Evolutionary conservation across 2,113 vertebrate species (phyloP).

Genomic region (Prunella himalayana): DNA sequence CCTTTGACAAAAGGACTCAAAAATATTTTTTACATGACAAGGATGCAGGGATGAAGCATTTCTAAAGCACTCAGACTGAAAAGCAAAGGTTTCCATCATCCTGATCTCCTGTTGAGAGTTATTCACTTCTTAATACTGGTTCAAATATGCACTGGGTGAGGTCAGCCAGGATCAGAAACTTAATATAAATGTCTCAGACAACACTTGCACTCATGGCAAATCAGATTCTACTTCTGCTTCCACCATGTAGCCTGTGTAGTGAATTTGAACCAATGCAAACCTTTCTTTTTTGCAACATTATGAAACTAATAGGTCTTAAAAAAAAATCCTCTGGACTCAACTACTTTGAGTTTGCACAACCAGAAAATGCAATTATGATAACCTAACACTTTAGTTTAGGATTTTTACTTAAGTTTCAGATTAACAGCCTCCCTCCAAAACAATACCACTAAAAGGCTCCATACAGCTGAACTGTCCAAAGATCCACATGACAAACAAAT

Average conservation of each 20-base stretch:
- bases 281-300: background rate
- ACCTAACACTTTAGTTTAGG: background rate
- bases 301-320: background rate
- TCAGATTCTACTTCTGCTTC: background rate
- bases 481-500: background rate
- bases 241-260: background rate
- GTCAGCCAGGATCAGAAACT: background rate
- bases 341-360: background rate
- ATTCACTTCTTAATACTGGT: background rate
- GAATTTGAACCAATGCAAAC: background rate
- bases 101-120: background rate
- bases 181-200: background rate
- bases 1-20: background rate
- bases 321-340: background rate
- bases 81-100: background rate
- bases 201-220: background rate
- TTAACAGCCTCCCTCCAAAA: background rate
- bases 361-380: background rate
- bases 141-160: background rate
- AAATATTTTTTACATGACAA: background rate
- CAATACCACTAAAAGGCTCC: background rate
- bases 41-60: background rate
- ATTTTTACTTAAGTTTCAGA: background rate
- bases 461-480: background rate
- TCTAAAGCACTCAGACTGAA: background rate